Conservation (phyloP, 1,140 invertebrate genomes). For the Eupristina koningsbergeri region DNA sequence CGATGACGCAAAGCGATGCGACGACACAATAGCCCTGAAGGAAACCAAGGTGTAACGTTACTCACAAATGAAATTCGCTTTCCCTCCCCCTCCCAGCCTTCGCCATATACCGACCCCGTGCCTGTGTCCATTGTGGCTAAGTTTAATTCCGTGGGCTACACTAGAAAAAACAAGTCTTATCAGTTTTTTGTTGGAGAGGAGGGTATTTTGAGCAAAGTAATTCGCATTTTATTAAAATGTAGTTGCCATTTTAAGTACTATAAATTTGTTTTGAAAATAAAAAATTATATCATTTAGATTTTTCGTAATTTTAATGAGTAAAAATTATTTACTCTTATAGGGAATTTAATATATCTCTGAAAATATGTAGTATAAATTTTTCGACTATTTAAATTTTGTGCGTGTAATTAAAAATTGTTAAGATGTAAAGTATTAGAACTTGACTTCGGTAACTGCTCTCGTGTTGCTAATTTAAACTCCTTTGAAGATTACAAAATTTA, state of each 20-base stretch:
- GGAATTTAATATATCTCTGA: too few species aligned
- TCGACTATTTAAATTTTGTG: too few species aligned
- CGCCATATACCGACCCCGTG: too few species aligned
- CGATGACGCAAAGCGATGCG: constrained; percentile 46
- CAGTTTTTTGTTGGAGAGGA: neutral
- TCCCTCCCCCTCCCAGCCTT: neutral
- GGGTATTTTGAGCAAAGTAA: neutral
- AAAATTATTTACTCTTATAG: too few species aligned
- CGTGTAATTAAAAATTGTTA: neutral
- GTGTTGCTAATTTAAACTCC: neutral
- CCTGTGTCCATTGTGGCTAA: neutral
- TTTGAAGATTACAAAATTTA: neutral
- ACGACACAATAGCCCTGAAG: constrained; percentile 63
- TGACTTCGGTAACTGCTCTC: neutral
- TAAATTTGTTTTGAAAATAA: too few species aligned
- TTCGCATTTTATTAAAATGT: too few species aligned
- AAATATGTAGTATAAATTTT: too few species aligned
- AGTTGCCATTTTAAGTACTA: too few species aligned
- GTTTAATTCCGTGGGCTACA: constrained; percentile 28
- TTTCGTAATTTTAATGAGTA: too few species aligned
- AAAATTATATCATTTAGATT: too few species aligned
- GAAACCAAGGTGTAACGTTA: constrained; percentile 71
- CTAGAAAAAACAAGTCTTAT: neutral
- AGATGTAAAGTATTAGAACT: neutral
- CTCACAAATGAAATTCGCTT: constrained; percentile 71